Evolutionary conservation across 2,888 invertebrate genomes (phyloP), one percentile per base, ranked within the genome.

Genomic region (Sabatieria punctata): DNA sequence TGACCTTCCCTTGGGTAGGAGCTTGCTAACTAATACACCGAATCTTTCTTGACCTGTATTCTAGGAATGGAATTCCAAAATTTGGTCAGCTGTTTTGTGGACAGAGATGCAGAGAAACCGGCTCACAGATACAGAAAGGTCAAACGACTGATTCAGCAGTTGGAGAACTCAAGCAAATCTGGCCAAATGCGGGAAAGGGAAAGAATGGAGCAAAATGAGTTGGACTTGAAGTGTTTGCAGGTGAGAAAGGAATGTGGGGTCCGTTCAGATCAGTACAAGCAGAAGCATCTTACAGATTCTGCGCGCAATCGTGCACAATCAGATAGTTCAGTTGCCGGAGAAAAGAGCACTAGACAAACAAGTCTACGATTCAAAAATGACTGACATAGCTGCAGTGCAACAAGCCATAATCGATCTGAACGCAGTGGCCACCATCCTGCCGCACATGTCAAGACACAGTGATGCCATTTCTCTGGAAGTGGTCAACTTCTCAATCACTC

Each of bases 171-270:
- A 13, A 39, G 38, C 2, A 22, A 11, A n/a, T 8, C 26, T 25
- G 26, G 39, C 3, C 25, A 24, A 6, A 51, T 51, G 27, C 13
- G 13, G 18, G 58, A 57, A 45, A 49, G 52, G 2, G 26, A 41
- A 24, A 53, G 63, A 6, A 47, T 64, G 4, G 61, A 61, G 18
- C 65, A 65, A 51, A 54, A 60, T 42, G 57, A 55, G 19, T 53
- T 67, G 48, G 65, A 66, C 55, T 51, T 64, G n/a, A 66, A 66
- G 49, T 66, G 65, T 54, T 52, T 66, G 50, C 61, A 67, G 55
- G n/a, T n/a, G n/a, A n/a, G n/a, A n/a, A n/a, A n/a, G n/a, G n/a
- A n/a, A n/a, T n/a, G n/a, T n/a, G n/a, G n/a, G n/a, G n/a, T n/a
- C n/a, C n/a, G n/a, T n/a, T n/a, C n/a, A n/a, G n/a, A n/a, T n/a